These are phyloP conservation scores for Lissocephala sabroskyi DNA, from an alignment of 2,888 invertebrate species.

Conservation along the genomic window DNA sequence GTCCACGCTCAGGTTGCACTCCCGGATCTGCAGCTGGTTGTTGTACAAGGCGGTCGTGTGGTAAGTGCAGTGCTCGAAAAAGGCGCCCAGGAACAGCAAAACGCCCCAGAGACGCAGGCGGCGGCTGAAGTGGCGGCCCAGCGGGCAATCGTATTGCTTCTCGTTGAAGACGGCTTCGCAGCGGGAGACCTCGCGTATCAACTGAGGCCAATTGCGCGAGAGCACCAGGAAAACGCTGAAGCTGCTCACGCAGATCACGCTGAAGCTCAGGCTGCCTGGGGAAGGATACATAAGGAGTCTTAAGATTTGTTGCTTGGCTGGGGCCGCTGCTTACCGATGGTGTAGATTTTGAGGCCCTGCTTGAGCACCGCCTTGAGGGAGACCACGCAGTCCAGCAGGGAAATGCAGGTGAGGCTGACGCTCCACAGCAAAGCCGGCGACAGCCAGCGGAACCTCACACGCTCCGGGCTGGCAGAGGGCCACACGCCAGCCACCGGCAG, in stretches of 20 bases:
- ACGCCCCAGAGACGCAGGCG: slow-evolving; percentile 58
- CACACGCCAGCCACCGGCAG: slow-evolving; percentile 74
- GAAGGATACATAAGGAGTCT: neutral
- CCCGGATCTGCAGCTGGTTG: slow-evolving; percentile 58
- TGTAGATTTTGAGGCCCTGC: slow-evolving; percentile 61
- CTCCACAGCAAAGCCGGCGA: slow-evolving; percentile 43
- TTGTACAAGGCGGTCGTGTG: slow-evolving; percentile 52
- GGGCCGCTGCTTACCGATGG: slow-evolving; percentile 46
- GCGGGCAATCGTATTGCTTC: slow-evolving; percentile 48
- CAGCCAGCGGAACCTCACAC: slow-evolving; percentile 62
- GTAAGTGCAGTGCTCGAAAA: slow-evolving; percentile 56
- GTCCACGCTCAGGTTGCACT: slow-evolving; percentile 62
- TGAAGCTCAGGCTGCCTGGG: slow-evolving; percentile 65
- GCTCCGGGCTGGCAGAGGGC: slow-evolving; percentile 62
- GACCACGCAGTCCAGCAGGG: slow-evolving; percentile 45
- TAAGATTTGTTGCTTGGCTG: neutral
- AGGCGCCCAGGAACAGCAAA: slow-evolving; percentile 43
- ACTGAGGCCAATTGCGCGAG: slow-evolving; percentile 64
- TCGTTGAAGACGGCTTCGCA: slow-evolving; percentile 61
- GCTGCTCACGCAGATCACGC: slow-evolving; percentile 55
- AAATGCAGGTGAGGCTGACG: slow-evolving; percentile 38
- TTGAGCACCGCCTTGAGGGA: slow-evolving; percentile 47
- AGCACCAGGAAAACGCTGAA: slow-evolving; percentile 54
- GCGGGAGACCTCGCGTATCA: slow-evolving; percentile 53
- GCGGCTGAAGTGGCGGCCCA: slow-evolving; percentile 40